A percentile compares a stretch with the other conserved stretches of the same genome.
phyloP scores from a whole-genome alignment of 2,888 invertebrate species.

The Mamestra brassicae region DNA sequence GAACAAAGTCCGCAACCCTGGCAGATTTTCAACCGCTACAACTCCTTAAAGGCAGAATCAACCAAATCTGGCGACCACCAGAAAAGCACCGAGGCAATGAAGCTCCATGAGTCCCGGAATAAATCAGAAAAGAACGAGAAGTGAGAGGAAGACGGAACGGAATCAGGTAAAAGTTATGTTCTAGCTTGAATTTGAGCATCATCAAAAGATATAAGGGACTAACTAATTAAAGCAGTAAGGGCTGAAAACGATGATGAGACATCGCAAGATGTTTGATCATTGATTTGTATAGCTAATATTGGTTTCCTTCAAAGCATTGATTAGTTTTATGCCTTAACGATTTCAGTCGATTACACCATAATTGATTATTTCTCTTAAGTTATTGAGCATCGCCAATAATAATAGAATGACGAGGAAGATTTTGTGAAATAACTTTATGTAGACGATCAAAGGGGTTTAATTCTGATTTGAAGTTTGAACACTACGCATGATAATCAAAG shows the following conservation, averaged over 20 bases:
- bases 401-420: too few relatives aligned
- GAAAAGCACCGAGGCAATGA: too few relatives aligned
- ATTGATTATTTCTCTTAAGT: background rate
- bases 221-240: background rate
- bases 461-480: background rate
- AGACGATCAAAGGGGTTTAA: background rate
- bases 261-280: background rate
- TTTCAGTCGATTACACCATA: conserved; percentile 2
- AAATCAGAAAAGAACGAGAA: background rate
- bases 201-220: background rate
- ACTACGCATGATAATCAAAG: background rate
- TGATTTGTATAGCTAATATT: background rate
- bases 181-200: background rate
- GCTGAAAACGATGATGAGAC: background rate
- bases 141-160: background rate
- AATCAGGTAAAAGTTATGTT: background rate
- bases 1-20: too few relatives aligned
- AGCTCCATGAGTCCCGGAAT: background rate
- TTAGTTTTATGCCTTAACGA: background rate
- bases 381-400: background rate
- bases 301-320: background rate
- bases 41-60: background rate
- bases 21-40: too few relatives aligned
- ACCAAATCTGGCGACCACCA: background rate
- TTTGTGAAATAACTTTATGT: background rate